Base-by-base conservation (phyloP, 1,140 invertebrate genomes). In the Drosophila dunni region DNA sequence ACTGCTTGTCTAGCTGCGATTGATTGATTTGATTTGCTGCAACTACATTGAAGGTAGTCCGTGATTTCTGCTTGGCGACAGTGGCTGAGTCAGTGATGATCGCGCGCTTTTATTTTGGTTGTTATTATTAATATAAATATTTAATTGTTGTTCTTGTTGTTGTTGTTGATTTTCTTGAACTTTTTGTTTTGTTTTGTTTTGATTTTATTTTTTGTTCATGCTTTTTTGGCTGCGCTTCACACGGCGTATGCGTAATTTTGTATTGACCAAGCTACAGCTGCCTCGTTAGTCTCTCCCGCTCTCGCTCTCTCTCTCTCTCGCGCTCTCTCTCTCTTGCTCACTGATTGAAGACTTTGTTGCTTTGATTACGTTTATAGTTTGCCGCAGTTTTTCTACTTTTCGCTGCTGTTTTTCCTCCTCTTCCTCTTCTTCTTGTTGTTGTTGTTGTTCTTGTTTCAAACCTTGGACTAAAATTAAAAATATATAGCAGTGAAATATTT, bases 381-480 rank as follows among this genome's bases (percentile, higher is more conserved):
- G 60, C 48, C 53, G 64, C 73, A 54, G 6, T 51, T 40, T 20
- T 48, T 63, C 11, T 11, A 7, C 36, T 45, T 20, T 6, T 13
- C 42, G 29, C 3, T 62, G 29, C 44, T 58, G n/a, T 53, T 65
- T n/a, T 17, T 2, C 24, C 15, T n/a, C 13, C 34, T 56, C 33
- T 50, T 48, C 2, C 33, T 40, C 17, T n/a, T 42, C 24, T 15
- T 57, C 42, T 45, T 54, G 36, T 44, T 62, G 48, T 24, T 72
- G 57, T 63, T 57, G 50, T 65, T 56, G 69, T 83, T 84, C 69
- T 90, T 90, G 79, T 79, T 90, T 83, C 63, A 90, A 90, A 90
- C 86, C 86, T 91, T 90, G 88, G 86, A 90, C 86, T 90, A 90
- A 90, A 90, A 90, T 90, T 81, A 91, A 90, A 90, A 88, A 83